Evolutionary conservation across 2,888 invertebrate species (phyloP).

Genomic region (Bursaphelenchus okinawaensis): DNA sequence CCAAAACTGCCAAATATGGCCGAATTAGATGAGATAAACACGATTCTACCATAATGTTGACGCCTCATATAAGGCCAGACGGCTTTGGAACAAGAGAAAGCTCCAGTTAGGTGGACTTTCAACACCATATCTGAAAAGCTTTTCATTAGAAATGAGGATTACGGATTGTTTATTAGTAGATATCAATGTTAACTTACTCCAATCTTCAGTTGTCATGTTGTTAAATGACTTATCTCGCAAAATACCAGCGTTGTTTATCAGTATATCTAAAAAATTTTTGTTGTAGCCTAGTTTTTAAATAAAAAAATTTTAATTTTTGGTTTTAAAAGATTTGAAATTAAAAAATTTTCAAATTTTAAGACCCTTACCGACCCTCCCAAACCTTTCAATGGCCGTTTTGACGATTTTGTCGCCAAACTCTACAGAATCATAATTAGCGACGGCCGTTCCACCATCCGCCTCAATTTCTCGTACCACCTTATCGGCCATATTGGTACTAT

Average conservation of each 20-base stretch:
- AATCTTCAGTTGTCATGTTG: conserved; percentile 78
- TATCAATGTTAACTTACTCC: conserved; percentile 66
- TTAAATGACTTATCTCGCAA: conserved; percentile 84
- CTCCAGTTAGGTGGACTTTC: conserved; percentile 85
- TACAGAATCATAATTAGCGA: conserved; percentile 76
- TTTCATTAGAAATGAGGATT: too few relatives aligned
- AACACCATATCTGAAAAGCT: conserved; percentile 71
- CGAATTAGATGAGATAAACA: conserved; percentile 83
- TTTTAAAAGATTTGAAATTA: too few relatives aligned
- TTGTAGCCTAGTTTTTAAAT: too few relatives aligned
- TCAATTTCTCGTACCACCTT: conserved; percentile 81
- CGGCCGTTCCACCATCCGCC: conserved; percentile 73
- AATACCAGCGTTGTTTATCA: conserved; percentile 97
- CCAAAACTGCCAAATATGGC: conserved; percentile 93
- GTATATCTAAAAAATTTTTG: conserved; percentile 67
- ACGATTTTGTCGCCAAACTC: conserved; percentile 92
- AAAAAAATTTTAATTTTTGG: too few relatives aligned
- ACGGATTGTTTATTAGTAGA: too few relatives aligned
- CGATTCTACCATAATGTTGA: conserved; percentile 67
- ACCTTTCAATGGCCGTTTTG: conserved; percentile 86
- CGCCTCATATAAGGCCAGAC: conserved; percentile 91
- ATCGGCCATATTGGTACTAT: conserved; percentile 50
- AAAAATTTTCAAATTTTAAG: neutral
- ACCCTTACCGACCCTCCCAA: conserved; percentile 65
- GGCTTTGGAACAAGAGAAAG: conserved; percentile 85